phyloP scores from a whole-genome alignment of 1,140 invertebrate genomes.

The Hesperophylax magnus region DNA sequence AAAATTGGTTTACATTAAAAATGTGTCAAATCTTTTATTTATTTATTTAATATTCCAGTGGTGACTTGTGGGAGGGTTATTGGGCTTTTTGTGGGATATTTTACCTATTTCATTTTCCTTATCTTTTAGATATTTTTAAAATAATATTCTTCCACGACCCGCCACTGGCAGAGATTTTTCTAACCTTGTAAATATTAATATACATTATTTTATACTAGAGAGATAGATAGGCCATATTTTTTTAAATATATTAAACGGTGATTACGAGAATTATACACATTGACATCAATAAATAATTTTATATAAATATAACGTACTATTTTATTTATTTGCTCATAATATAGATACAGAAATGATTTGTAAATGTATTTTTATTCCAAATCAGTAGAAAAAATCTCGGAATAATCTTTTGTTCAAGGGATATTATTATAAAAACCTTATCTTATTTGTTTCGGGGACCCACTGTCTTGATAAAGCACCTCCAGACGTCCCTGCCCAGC shows the following conservation, averaged over 20 bases:
- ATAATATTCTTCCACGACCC: not conserved
- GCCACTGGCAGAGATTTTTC: not conserved
- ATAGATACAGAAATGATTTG: no score
- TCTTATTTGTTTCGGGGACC: no score
- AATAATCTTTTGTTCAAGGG: no score
- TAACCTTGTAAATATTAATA: not conserved
- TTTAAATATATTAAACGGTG: not conserved
- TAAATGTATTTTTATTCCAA: no score
- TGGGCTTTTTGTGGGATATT: not conserved
- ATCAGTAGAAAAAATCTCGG: no score
- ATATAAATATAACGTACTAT: not conserved
- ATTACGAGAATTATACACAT: not conserved
- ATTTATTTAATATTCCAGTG: conserved; percentile 9
- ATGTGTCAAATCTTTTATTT: not conserved
- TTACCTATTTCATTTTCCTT: not conserved
- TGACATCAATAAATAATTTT: conserved; percentile 13
- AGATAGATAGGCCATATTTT: conserved; percentile 11
- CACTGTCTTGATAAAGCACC: no score
- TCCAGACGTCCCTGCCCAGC: no score
- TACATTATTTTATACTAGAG: no score
- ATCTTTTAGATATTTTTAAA: not conserved
- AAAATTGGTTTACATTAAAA: not conserved
- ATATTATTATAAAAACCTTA: no score
- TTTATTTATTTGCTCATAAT: not conserved
- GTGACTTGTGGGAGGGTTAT: conserved; percentile 4